Base-by-base conservation (phyloP, 37 sponge, comb jelly and placozoan species). In the Chondrosia reniformis region DNA sequence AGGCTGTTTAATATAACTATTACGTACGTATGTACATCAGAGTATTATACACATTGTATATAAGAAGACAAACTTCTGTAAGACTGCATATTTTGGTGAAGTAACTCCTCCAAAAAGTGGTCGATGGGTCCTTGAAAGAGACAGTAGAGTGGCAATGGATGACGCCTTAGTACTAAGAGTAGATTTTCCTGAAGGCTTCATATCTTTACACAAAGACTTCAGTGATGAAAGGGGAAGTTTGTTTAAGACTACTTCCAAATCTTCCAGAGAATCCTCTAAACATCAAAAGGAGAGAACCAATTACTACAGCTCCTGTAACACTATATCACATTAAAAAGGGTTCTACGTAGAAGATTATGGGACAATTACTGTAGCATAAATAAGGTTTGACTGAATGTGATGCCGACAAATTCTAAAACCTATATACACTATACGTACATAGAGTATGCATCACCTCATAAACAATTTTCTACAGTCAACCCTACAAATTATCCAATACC, bases 51-150 rank as follows among this genome's bases (percentile, higher is more conserved):
- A 49, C 15, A 49, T 19, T 49, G 52, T 15, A 24, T 32, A 17
- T 25, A 25, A 17, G n/a, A 24, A 21, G 8, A 57, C 73, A 63
- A 33, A 90, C 91, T 42, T 83, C 38, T 74, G 74, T 34, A 79
- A 76, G 28, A 86, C 67, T 22, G 76, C 34, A 3, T 31, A 17
- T 40, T 65, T 28, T 34, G 84, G 75, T 24, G 77, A 67, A 10
- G 80, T 37, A 27, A 57, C 57, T 17, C 81, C 69, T 7, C 73
- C 73, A 85, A 88, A 87, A 8, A 92, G 75, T 9, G 88, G 88
- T 27, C 72, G 83, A 57, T 87, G 82, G 46, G 81, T 62, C 8
- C 59, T 62, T 62, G 63, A 59, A 31, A 85, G 89, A 19, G 55
- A 61, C 62, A 91, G 45, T 13, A 91, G 25, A 17, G 69, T 52